Conservation (phyloP, 1,140 invertebrate species). For the Frieseomelitta varia region DNA sequence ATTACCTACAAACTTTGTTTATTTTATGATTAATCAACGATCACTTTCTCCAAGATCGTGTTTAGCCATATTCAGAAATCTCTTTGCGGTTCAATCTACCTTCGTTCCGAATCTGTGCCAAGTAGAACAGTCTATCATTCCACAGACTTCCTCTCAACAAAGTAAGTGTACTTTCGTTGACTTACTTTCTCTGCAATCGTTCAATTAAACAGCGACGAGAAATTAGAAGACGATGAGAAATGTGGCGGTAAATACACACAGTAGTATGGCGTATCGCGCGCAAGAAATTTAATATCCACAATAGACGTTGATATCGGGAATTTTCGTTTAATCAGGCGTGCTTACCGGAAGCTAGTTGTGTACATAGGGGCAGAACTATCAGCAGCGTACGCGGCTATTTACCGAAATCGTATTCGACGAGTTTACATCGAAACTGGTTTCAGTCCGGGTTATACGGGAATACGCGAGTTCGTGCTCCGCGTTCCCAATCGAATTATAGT, state of each 20-base stretch:
- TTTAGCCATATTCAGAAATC: not conserved
- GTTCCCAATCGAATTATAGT: constrained; percentile 50
- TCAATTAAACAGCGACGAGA: not conserved
- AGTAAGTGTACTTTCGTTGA: not conserved
- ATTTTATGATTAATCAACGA: not conserved
- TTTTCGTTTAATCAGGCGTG: constrained; percentile 57
- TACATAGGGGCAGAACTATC: constrained; percentile 52
- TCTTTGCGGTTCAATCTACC: not conserved
- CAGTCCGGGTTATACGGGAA: constrained; percentile 40
- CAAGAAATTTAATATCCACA: constrained; percentile 38
- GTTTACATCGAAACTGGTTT: constrained; percentile 61
- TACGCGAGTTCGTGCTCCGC: constrained; percentile 17
- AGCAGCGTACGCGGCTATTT: constrained; percentile 55
- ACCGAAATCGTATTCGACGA: constrained; percentile 63
- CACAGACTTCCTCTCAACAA: not conserved
- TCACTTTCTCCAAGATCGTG: not conserved
- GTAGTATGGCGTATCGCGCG: not conserved
- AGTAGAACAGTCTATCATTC: not conserved
- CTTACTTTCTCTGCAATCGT: not conserved
- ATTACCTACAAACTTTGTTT: not conserved
- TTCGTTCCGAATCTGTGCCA: not conserved
- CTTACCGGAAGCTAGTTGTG: constrained; percentile 61
- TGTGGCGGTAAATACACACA: not conserved
- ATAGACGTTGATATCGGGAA: constrained; percentile 58
- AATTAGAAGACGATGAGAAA: not conserved